phyloP scores from a whole-genome alignment of 2,888 invertebrate genomes.

The Lochmaea crataegi region DNA sequence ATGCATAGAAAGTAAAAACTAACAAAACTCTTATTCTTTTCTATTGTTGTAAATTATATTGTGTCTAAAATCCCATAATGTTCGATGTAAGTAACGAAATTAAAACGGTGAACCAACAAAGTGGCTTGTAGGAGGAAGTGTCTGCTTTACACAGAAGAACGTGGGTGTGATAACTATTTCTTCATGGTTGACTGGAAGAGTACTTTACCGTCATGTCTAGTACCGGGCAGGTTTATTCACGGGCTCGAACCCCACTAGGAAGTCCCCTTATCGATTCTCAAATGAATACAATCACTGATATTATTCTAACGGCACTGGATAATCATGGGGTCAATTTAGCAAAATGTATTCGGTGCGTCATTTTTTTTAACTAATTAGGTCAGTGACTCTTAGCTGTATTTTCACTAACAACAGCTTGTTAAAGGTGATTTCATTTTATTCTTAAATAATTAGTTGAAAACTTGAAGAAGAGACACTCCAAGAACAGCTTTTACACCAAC shows the following conservation, averaged over 20 bases:
- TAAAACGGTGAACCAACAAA: neutral
- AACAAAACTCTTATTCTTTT: neutral
- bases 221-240: slow-evolving; percentile 1
- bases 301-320: slow-evolving; percentile 7
- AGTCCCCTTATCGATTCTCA: slow-evolving; percentile 6
- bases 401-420: neutral
- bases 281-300: slow-evolving; percentile 14
- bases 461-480: too few species aligned
- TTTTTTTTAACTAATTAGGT: neutral
- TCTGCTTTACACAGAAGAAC: slow-evolving; percentile 12
- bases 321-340: slow-evolving; percentile 3
- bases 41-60: neutral
- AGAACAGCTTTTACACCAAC: too few species aligned
- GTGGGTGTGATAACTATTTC: slow-evolving; percentile 27
- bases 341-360: neutral
- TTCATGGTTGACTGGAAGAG: slow-evolving; percentile 16
- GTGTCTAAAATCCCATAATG: neutral
- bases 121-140: slow-evolving; percentile 18
- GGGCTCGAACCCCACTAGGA: slow-evolving; percentile 7
- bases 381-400: neutral
- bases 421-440: neutral
- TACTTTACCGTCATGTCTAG: slow-evolving; percentile 18
- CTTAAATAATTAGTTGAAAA: neutral
- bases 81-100: neutral
- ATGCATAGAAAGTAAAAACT: neutral